A percentile compares a stretch with the other conserved stretches of the same genome.
These are phyloP conservation scores for Catocala sponsa DNA, from an alignment of 2,888 invertebrate species.

Conservation along the genomic window DNA sequence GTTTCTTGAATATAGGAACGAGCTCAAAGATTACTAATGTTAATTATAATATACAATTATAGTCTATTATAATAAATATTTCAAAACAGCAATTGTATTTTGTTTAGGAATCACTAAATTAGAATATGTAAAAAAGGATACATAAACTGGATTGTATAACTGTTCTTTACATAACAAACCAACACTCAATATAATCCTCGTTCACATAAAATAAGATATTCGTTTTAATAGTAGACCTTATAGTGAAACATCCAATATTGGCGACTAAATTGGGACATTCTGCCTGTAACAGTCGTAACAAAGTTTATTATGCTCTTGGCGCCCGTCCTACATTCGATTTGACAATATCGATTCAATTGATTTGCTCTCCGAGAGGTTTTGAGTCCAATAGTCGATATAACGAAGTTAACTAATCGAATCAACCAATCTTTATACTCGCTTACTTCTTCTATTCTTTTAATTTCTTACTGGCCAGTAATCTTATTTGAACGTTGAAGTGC, in stretches of 20 bases:
- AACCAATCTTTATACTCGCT: conserved; percentile 43
- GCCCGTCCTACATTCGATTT: conserved; percentile 77
- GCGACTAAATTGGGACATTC: conserved; percentile 62
- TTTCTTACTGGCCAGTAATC: conserved; percentile 33
- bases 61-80: no score
- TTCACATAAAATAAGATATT: conserved; percentile 31
- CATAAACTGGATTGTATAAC: no score
- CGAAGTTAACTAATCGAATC: conserved; percentile 58
- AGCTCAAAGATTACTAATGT: no score
- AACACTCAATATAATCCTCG: conserved; percentile 23
- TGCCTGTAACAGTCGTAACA: conserved; percentile 61
- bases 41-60: no score
- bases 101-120: no score
- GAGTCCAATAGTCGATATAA: conserved; percentile 54
- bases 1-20: no score
- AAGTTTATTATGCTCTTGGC: conserved; percentile 81
- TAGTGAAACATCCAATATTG: conserved; percentile 57
- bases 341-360: conserved; percentile 74
- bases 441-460: conserved; percentile 34
- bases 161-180: not conserved
- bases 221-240: conserved; percentile 35
- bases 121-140: no score
- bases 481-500: conserved; percentile 18
- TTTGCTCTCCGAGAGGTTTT: conserved; percentile 65
- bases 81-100: no score